Evolutionary conservation across 1,140 invertebrate genomes (phyloP), one percentile per base, ranked within the genome.

Genomic region (Choristoneura fumiferana): DNA sequence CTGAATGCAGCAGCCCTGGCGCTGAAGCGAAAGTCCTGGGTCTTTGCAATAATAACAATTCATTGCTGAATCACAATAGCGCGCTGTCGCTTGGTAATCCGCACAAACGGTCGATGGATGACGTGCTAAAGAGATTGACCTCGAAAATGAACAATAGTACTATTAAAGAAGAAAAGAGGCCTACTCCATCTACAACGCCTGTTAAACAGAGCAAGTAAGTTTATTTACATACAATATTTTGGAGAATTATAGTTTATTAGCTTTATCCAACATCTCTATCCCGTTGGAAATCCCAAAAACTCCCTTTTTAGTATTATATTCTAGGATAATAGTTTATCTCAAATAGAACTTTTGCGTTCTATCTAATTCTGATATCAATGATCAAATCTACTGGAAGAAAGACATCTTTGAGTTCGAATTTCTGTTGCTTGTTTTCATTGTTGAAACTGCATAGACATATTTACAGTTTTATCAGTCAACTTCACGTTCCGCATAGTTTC

Each of bases 71-170:
- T 64, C 87, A 81, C 77, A 91, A 77, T 72, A 90, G 76, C 59
- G 84, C 89, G 54, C 72, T 90, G 61, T 87, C 86, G 33, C 69
- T 89, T 4, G 82, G 76, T 1, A 73, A 73, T 8, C 81, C 91
- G 6, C 90, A 91, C 60, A 89, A 94, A 78, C 88, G 94, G 71
- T 94, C 94, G n/a, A 95, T 96, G 95, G 95, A 96, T 90, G 94
- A 96, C 89, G 95, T 96, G 4, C 90, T 96, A n/a, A 95, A 95
- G 81, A 91, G 94, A 77, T 89, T 96, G 67, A 95, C 94, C 53
- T 95, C 94, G 58, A 96, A 95, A 84, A 95, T 94, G 91, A 93
- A 94, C 67, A 93, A 91, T 76, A 93, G 92, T 70, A 92, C 92
- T 9, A 91, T 93, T 40, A 92, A 92, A 68, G 92, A 93, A 75